These are phyloP conservation scores for Prosopocoilus inquinatus DNA, from an alignment of 2,888 invertebrate species.

Conservation along the genomic window DNA sequence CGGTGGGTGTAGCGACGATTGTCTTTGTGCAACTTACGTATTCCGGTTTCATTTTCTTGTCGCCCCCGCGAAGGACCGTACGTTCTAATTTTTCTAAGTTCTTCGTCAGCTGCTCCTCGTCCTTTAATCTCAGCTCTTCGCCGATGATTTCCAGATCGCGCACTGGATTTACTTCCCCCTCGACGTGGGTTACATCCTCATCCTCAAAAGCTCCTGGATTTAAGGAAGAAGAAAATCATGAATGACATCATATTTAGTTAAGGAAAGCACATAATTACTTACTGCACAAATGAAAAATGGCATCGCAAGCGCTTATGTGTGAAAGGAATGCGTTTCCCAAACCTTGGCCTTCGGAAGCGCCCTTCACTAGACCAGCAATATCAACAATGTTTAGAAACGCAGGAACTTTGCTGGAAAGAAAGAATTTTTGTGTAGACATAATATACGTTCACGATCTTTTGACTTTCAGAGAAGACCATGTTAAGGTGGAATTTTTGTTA, in stretches of 20 bases:
- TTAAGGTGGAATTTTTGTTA: no score
- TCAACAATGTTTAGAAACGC: constrained; percentile 97
- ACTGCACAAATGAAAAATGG: constrained; percentile 96
- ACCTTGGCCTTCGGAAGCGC: constrained; percentile 97
- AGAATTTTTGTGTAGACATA: no score
- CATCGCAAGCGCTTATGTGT: constrained; percentile 98
- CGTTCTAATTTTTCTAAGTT: constrained; percentile 85
- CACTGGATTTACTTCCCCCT: constrained; percentile 97
- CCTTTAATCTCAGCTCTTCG: constrained; percentile 93
- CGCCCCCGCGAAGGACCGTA: constrained; percentile 77
- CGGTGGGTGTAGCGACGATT: constrained; percentile 5
- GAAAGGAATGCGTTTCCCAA: constrained; percentile 98
- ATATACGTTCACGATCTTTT: no score
- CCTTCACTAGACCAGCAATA: constrained; percentile 97
- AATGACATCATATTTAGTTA: background rate
- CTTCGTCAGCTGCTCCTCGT: constrained; percentile 82
- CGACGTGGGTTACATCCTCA: constrained; percentile 96
- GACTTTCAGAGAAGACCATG: no score
- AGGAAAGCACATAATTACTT: constrained; percentile 53
- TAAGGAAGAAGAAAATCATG: background rate
- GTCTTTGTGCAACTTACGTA: constrained; percentile 65
- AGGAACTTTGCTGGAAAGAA: constrained; percentile 87
- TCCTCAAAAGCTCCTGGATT: constrained; percentile 90
- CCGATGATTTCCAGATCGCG: constrained; percentile 95
- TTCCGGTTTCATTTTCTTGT: constrained; percentile 95